Evolutionary conservation across 2,113 vertebrate genomes (phyloP).

Genomic region (Cinclus cinclus): DNA sequence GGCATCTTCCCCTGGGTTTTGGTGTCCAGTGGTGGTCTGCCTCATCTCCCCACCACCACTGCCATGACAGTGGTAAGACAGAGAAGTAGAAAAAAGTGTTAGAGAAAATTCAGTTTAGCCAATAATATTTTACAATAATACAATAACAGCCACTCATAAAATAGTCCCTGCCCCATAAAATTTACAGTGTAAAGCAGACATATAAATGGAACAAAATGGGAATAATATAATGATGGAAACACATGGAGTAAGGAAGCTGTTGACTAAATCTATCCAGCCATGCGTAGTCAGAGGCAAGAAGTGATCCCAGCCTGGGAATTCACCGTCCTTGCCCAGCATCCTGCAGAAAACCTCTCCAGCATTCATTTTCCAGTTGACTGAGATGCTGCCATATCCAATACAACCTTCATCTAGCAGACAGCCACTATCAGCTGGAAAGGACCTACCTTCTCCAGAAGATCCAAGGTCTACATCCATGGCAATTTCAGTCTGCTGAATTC

Average conservation of each 20-base stretch:
- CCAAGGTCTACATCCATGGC: slow-evolving; percentile 4
- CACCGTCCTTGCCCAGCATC: not conserved
- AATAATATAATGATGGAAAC: slow-evolving; percentile 10
- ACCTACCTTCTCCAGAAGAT: slow-evolving; percentile 10
- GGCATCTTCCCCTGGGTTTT: not conserved
- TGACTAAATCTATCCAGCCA: not conserved
- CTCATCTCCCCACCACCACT: not conserved
- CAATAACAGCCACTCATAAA: slow-evolving; percentile 25
- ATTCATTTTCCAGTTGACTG: not conserved
- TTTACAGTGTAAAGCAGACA: slow-evolving; percentile 54
- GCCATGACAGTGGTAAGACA: not conserved
- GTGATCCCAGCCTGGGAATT: not conserved
- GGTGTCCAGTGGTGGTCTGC: not conserved
- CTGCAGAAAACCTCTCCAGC: not conserved
- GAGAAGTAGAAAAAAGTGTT: not conserved
- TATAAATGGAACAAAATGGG: slow-evolving; percentile 18
- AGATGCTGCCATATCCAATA: not conserved
- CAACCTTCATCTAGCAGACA: not conserved
- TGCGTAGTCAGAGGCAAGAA: not conserved
- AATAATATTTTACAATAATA: slow-evolving; percentile 44
- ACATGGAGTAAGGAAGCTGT: not conserved
- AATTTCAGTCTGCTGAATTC: slow-evolving; percentile 40
- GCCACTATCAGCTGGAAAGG: not conserved
- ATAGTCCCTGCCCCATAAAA: slow-evolving; percentile 38
- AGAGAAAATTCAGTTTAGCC: not conserved